Evolutionary conservation across 1,140 invertebrate species (phyloP), one percentile per base, ranked within the genome.

Genomic region (Archegozetes longisetosus): DNA sequence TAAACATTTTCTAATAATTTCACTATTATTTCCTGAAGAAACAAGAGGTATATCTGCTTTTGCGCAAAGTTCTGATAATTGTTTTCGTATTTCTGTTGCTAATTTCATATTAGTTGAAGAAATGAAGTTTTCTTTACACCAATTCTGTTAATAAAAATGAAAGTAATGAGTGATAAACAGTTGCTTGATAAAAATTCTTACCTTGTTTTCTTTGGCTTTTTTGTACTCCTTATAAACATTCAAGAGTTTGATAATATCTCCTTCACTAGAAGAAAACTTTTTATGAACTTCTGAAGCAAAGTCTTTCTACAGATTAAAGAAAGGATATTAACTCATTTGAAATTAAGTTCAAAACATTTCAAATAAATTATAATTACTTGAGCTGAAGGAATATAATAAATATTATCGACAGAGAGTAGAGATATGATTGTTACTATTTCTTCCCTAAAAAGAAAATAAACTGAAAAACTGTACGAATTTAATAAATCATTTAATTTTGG

Each of bases 191-290:
- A 9, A 47, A 54, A 54, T 61, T 64, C 67, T 65, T 55, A 76
- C 81, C 75, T 88, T 88, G 69, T 84, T 85, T 61, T 83, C 77
- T 24, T 80, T 79, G 3, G 79, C 75, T 68, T 80, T 82, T 61
- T 77, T 80, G 71, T 81, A 96, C 9, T 81, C 82, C 66, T 82
- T 80, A 69, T 82, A 95, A 23, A 96, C 82, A 73, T 95, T 96
- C 0, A 98, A 73, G 28, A 95, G 73, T 12, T 86, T 95, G 1
- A 97, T 77, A 69, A 94, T 90, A 75, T 98, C 94, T 12, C 94
- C 93, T 66, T 90, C 81, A 51, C 81, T 78, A 0, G 88, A 86
- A 56, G 80, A 71, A 73, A 96, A 96, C 71, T 93, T 94, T 62
- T 79, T 76, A 68, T 82, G 78, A 12, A 81, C 78, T 62, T 77